Conservation (phyloP, 2,797 vertebrate species). For the Numenius phaeopus region DNA sequence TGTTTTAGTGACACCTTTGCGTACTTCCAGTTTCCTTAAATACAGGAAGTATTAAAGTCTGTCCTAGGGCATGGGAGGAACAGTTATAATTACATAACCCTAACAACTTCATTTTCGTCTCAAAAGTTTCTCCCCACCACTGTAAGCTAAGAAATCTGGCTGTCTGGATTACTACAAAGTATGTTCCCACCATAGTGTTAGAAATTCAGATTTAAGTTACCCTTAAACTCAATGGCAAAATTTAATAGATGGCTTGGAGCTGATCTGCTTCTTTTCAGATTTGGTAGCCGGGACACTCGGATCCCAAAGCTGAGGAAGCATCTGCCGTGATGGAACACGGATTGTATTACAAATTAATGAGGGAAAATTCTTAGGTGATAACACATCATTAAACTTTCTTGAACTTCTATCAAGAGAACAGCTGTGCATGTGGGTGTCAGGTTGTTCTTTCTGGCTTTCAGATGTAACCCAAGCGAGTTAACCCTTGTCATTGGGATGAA, state of each 20-base stretch:
- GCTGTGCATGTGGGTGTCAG: neutral
- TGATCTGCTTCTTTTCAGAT: neutral
- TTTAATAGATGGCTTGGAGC: neutral
- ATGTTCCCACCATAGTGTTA: rapidly evolving
- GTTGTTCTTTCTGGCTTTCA: neutral
- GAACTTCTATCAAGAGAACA: conserved; percentile 31
- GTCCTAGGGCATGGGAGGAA: neutral
- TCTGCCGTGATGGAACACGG: neutral
- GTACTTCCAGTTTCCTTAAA: neutral
- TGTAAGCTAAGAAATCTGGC: neutral
- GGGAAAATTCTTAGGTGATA: neutral
- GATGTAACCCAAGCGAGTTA: neutral
- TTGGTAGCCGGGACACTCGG: rapidly evolving
- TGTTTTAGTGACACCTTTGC: neutral
- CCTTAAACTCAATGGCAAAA: neutral
- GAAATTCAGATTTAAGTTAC: neutral
- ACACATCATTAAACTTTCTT: neutral
- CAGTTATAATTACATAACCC: neutral
- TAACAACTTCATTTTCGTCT: neutral
- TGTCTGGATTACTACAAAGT: neutral
- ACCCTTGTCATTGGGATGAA: neutral
- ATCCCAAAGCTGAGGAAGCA: neutral
- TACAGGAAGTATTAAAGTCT: neutral
- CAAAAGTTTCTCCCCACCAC: neutral
- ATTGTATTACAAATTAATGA: neutral